Conservation (phyloP, 2,888 invertebrate genomes). For the Rotaria sp. region DNA sequence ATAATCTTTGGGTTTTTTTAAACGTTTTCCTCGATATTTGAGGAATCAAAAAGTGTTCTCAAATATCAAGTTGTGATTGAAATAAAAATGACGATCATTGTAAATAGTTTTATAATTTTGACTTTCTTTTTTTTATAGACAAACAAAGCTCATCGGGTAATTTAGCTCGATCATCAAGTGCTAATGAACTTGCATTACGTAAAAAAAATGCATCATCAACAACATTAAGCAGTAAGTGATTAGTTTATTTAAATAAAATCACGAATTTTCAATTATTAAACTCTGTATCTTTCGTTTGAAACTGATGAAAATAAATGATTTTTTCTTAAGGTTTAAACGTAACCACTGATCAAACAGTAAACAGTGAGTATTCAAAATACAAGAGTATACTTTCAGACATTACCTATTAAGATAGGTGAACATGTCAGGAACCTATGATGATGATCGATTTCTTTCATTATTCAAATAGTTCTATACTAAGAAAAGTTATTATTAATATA, state of each 20-base stretch:
- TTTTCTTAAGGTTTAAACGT: neutral
- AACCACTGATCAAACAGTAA: neutral
- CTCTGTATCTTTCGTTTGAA: too few species aligned
- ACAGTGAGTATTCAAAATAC: neutral
- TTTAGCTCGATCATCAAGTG: slow-evolving; percentile 16
- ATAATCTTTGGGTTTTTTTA: too few species aligned
- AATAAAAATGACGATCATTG: neutral
- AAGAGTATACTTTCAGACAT: neutral
- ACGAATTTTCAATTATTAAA: too few species aligned
- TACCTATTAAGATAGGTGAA: too few species aligned
- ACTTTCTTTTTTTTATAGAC: neutral
- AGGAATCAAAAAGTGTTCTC: neutral
- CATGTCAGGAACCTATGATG: too few species aligned
- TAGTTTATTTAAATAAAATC: too few species aligned
- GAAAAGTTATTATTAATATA: too few species aligned
- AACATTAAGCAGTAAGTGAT: neutral
- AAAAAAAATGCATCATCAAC: neutral
- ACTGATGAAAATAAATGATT: neutral
- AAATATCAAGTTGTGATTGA: neutral
- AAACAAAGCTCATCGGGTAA: neutral
- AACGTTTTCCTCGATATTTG: too few species aligned
- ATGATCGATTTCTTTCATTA: too few species aligned
- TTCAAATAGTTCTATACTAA: too few species aligned
- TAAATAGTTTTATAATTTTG: neutral
- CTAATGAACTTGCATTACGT: neutral